Evolutionary conservation across 2,888 invertebrate genomes (phyloP).

Genomic region (Cataglyphis altisquamis): DNA sequence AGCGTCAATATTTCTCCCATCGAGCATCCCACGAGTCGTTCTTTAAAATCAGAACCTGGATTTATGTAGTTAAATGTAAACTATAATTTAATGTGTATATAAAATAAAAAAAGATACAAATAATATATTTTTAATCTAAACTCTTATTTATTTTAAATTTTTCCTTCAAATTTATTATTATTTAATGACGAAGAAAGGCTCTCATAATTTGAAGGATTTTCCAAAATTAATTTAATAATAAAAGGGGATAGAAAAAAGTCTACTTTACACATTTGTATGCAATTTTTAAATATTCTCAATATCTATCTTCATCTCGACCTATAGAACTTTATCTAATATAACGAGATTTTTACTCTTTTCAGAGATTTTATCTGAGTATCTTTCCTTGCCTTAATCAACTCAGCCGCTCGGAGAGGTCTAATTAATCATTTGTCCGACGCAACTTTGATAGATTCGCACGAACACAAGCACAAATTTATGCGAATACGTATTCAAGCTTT

Average conservation of each 20-base stretch:
- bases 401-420: too few species aligned
- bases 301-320: background rate
- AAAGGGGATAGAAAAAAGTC: too few species aligned
- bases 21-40: constrained; percentile 51
- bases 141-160: background rate
- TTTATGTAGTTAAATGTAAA: background rate
- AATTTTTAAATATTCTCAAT: background rate
- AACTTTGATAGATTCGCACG: constrained; percentile 26
- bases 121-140: background rate
- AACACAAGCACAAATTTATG: background rate
- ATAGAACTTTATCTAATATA: background rate
- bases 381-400: background rate
- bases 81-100: background rate
- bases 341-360: background rate
- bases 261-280: background rate
- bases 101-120: background rate
- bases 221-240: background rate
- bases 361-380: background rate
- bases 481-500: constrained; percentile 4
- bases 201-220: background rate
- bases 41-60: background rate
- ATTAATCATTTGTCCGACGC: background rate
- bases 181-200: background rate
- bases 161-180: background rate
- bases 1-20: constrained; percentile 70